A percentile compares a stretch with the other conserved stretches of the same genome.
phyloP scores from a whole-genome alignment of 2,888 invertebrate genomes.

The Polia nebulosa region DNA sequence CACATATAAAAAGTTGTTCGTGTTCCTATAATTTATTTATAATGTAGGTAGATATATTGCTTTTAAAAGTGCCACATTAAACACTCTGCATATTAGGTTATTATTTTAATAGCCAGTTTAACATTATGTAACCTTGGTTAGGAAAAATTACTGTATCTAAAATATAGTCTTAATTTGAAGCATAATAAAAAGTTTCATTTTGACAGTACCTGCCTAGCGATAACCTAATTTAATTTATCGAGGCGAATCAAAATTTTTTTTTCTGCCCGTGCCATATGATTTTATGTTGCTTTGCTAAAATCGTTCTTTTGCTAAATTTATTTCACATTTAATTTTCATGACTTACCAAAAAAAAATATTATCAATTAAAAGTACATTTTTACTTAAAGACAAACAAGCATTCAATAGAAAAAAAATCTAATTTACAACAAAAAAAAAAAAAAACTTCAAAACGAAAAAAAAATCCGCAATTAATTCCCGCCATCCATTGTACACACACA shows the following conservation, averaged over 20 bases:
- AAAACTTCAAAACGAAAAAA: slow-evolving; percentile 3
- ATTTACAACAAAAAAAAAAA: neutral
- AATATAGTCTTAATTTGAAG: neutral
- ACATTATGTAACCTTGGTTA: neutral
- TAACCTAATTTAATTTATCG: neutral
- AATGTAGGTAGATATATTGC: slow-evolving; percentile 15
- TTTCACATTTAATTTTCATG: no score
- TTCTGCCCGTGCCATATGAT: no score
- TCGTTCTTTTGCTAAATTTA: no score
- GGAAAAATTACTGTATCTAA: neutral
- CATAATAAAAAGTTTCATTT: neutral
- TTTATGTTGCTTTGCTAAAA: no score
- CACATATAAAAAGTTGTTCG: slow-evolving; percentile 63
- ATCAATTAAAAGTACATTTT: no score
- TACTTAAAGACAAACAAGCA: no score
- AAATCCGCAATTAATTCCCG: slow-evolving; percentile 68
- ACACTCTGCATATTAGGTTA: neutral
- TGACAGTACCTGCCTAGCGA: neutral
- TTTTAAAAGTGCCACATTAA: slow-evolving; percentile 45
- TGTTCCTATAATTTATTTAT: slow-evolving; percentile 49
- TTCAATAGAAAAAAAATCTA: neutral
- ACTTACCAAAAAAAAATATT: no score
- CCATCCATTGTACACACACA: slow-evolving; percentile 75
- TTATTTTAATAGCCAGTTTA: slow-evolving; percentile 13
- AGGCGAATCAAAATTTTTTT: neutral